phyloP scores from a whole-genome alignment of 2,797 vertebrate genomes.

The Falco peregrinus region DNA sequence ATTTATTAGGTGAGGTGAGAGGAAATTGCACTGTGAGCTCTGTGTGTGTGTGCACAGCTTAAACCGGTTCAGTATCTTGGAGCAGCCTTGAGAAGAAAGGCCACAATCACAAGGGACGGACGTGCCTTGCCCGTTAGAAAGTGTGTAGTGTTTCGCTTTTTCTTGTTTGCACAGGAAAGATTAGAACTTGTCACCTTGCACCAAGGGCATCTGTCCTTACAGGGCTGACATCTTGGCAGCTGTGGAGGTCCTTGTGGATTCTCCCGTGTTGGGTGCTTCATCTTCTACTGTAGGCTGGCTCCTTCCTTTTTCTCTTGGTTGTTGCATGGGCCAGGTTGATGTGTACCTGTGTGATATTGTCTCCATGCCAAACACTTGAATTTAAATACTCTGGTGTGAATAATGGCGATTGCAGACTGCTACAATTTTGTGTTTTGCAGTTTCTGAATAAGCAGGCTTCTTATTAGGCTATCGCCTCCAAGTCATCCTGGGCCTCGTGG shows the following conservation, averaged over 20 bases:
- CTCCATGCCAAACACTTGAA: background rate
- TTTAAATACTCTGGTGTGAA: background rate
- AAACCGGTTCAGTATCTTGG: background rate
- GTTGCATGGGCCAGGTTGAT: background rate
- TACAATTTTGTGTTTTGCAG: background rate
- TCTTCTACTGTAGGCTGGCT: background rate
- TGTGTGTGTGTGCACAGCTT: background rate
- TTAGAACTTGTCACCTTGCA: background rate
- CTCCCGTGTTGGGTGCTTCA: rapidly evolving
- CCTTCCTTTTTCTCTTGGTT: background rate
- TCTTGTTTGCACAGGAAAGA: background rate
- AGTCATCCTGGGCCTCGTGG: background rate
- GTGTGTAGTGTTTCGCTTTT: background rate
- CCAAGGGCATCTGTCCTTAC: background rate
- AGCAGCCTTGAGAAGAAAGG: background rate
- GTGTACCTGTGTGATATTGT: background rate
- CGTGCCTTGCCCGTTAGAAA: background rate
- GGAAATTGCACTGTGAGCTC: background rate
- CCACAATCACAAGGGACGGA: background rate
- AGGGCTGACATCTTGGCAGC: background rate
- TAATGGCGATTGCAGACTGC: background rate
- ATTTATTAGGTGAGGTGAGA: constrained; percentile 18
- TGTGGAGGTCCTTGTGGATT: background rate
- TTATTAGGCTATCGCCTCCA: background rate
- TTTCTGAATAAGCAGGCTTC: background rate